Base-by-base conservation (phyloP, 2,888 invertebrate genomes). In the Neocrepidodera transversa region DNA sequence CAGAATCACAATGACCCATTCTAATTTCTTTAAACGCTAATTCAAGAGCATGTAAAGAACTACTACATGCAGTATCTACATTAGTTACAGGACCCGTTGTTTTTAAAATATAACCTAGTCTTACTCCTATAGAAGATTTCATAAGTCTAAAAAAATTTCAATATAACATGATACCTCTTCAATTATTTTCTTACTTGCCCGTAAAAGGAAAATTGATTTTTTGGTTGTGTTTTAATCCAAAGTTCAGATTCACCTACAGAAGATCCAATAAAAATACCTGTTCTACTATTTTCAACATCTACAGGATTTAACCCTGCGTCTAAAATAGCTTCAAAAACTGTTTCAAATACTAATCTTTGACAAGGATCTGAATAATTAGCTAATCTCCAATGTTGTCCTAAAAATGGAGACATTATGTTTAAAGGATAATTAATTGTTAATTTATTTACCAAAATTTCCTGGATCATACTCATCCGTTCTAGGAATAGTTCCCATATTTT, bases 41-140 rank as follows among this genome's bases (percentile, higher is more conserved):
- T 70, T 95, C 93, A 57, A 96, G 66, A 0, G 95, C 95, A 69
- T 91, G 87, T 67, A 95, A 84, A 8, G 94, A 92, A 52, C 95
- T 95, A n/a, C 94, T 94, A 77, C 97, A 97, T 0, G 96, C 96
- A 0, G 95, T 93, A 79, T 97, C 96, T 8, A 94, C 83, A 0
- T 91, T 85, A 80, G 88, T 92, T 5, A 94, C 93, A 0, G 95
- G 95, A 0, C 96, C 95, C 69, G 89, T 89, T n/a, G 93, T 83
- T 14, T 94, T 94, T 63, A 96, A 84, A 80, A 88, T 88, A 78
- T 91, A 95, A 0, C 94, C 94, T 64, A 96, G 85, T 51, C 95
- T 86, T 79, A 95, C 94, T n/a, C 95, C 20, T 13, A 20, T 4
- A 11, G 42, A 5, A 6, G n/a, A 18, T 11, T 5, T n/a, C 20